phyloP scores from a whole-genome alignment of 2,797 vertebrate genomes.

The Graptemys geographica region DNA sequence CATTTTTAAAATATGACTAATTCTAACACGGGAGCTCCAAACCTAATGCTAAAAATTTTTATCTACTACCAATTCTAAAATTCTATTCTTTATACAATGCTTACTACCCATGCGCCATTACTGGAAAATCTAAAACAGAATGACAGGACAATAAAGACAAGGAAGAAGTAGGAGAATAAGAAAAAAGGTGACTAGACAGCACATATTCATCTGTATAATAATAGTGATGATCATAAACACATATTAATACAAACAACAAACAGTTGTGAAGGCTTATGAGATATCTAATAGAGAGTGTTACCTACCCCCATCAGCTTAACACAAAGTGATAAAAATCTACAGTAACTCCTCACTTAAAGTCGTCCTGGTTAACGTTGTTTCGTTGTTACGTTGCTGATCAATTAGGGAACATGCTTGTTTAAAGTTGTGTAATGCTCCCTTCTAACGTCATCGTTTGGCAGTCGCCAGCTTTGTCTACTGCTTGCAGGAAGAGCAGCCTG shows the following conservation, averaged over 20 bases:
- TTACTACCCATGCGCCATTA: background rate
- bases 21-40: background rate
- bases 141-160: background rate
- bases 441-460: too few relatives aligned
- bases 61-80: background rate
- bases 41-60: background rate
- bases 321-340: background rate
- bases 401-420: too few relatives aligned
- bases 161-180: background rate
- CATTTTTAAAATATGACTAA: background rate
- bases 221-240: background rate
- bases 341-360: too few relatives aligned
- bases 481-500: too few relatives aligned
- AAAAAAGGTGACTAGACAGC: background rate
- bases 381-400: too few relatives aligned
- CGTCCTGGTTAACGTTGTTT: too few relatives aligned
- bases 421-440: too few relatives aligned
- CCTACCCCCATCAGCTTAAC: background rate
- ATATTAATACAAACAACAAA: background rate
- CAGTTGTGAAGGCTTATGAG: background rate
- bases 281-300: background rate
- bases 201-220: background rate
- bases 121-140: background rate
- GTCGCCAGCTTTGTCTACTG: too few relatives aligned
- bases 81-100: background rate